A percentile compares a stretch with the other conserved stretches of the same genome.
Conservation (phyloP, 2,113 vertebrate genomes). For the Pseudorasbora parva region DNA sequence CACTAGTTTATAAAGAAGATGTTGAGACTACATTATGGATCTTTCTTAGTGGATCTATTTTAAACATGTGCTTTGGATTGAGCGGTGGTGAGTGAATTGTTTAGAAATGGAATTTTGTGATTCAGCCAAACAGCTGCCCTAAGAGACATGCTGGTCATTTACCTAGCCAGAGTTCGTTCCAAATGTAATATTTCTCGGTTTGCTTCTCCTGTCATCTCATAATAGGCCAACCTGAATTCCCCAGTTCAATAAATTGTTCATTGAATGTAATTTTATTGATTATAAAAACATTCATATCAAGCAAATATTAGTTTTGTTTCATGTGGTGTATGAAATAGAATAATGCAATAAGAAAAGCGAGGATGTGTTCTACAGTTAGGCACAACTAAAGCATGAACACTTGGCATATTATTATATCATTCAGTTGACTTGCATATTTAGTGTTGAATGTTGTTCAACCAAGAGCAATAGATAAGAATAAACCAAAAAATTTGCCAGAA, state of each 20-base stretch:
- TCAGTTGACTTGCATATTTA: constrained; percentile 1
- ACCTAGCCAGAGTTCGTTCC: constrained; percentile 3
- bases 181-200: constrained; percentile 25
- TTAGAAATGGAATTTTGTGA: too few relatives aligned
- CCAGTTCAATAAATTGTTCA: constrained; percentile 1
- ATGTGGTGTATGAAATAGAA: background rate
- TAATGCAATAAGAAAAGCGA: background rate
- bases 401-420: background rate
- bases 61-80: constrained; percentile 9
- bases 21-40: background rate
- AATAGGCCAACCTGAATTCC: constrained; percentile 4
- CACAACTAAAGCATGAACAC: background rate
- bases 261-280: constrained; percentile 8
- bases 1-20: background rate
- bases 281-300: background rate
- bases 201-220: constrained; percentile 28
- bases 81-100: constrained; percentile 1
- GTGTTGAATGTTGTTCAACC: background rate
- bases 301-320: constrained; percentile 6
- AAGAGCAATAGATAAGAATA: background rate
- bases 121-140: constrained; percentile 17
- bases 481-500: background rate
- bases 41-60: background rate
- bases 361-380: constrained; percentile 10
- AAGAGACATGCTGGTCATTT: constrained; percentile 17